A percentile compares a stretch with the other conserved stretches of the same genome.
Conservation (phyloP, 2,888 invertebrate genomes). For the Epirrhoe tristata region DNA sequence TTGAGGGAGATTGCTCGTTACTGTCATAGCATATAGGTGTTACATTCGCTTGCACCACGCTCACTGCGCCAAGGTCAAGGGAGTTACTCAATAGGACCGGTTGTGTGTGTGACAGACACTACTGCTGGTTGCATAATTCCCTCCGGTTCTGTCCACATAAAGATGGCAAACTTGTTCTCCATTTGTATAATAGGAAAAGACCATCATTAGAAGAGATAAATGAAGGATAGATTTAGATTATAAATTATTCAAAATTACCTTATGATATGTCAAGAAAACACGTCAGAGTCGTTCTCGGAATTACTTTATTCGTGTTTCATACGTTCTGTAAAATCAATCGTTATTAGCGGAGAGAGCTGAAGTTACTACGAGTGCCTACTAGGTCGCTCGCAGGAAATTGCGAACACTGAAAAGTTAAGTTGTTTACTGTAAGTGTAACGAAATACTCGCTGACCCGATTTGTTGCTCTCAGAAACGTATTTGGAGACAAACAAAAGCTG, state of each 20-base stretch:
- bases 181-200: conserved; percentile 27
- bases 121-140: conserved; percentile 67
- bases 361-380: not conserved
- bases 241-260: conserved; percentile 23
- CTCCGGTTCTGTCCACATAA: conserved; percentile 51
- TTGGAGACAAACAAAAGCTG: conserved; percentile 19
- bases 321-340: conserved; percentile 12
- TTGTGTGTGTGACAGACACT: conserved; percentile 53
- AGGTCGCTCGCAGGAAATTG: conserved; percentile 19
- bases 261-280: conserved; percentile 7
- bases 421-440: conserved; percentile 25
- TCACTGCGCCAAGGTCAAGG: conserved; percentile 72
- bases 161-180: conserved; percentile 43
- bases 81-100: conserved; percentile 70
- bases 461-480: conserved; percentile 18
- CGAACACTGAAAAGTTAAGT: conserved; percentile 20
- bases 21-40: conserved; percentile 53
- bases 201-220: no score
- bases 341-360: conserved; percentile 1
- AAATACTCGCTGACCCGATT: conserved; percentile 24
- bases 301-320: conserved; percentile 11
- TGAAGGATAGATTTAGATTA: conserved; percentile 11
- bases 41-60: conserved; percentile 52
- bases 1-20: conserved; percentile 66
- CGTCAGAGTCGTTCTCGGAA: conserved; percentile 19